Conservation (phyloP, 2,888 invertebrate species). For the Orthosia incerta region DNA sequence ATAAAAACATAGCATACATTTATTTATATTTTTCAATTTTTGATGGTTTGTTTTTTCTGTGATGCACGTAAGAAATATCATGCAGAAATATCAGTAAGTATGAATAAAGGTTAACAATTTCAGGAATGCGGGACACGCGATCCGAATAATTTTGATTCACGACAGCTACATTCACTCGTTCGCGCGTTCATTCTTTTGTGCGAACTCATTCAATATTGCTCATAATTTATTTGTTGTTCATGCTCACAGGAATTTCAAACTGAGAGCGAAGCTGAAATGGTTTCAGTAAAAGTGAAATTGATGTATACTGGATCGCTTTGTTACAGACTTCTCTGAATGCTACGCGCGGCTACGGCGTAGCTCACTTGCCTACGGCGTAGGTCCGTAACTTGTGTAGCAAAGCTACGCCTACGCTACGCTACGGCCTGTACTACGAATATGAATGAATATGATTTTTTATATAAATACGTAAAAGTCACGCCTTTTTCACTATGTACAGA, state of each 20-base stretch:
- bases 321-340: neutral
- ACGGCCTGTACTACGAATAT: neutral
- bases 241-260: slow-evolving; percentile 17
- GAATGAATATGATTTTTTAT: neutral
- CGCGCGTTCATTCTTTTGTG: slow-evolving; percentile 38
- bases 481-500: no score
- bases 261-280: neutral
- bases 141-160: slow-evolving; percentile 46
- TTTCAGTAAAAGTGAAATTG: slow-evolving; percentile 23
- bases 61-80: neutral
- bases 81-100: slow-evolving; percentile 14
- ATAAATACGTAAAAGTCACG: no score
- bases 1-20: neutral
- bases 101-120: slow-evolving; percentile 37
- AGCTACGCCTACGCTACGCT: slow-evolving; percentile 32
- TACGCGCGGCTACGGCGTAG: slow-evolving; percentile 62
- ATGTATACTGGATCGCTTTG: neutral
- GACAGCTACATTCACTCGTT: slow-evolving; percentile 31
- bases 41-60: neutral
- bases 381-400: slow-evolving; percentile 43
- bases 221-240: slow-evolving; percentile 45
- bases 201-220: slow-evolving; percentile 48
- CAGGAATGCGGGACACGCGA: slow-evolving; percentile 45
- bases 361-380: slow-evolving; percentile 47
- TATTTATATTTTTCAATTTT: neutral